These are phyloP conservation scores for Aphelinus atriplicis DNA, from an alignment of 1,140 invertebrate species.

Conservation along the genomic window DNA sequence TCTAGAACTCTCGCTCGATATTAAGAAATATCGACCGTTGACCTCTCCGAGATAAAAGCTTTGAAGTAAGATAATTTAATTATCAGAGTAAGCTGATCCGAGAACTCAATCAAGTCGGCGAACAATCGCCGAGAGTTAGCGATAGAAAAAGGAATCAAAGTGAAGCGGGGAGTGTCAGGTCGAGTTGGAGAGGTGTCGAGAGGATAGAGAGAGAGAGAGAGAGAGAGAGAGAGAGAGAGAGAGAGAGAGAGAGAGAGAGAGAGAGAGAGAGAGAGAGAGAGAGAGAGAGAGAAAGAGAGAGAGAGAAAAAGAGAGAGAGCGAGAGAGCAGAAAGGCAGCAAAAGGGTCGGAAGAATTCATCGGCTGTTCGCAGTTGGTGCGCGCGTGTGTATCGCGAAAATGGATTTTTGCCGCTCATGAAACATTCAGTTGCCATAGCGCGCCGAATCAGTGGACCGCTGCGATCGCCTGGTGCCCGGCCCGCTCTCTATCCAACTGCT, in stretches of 20 bases:
- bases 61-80: too few species aligned
- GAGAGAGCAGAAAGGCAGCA: background rate
- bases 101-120: too few species aligned
- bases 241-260: background rate
- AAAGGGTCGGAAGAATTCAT: too few species aligned
- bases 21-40: too few species aligned
- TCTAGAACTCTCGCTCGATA: too few species aligned
- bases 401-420: conserved; percentile 46
- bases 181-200: background rate
- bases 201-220: conserved; percentile 1
- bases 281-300: conserved; percentile 15
- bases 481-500: conserved; percentile 32
- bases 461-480: background rate
- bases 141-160: conserved; percentile 22
- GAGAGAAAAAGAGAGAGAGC: conserved; percentile 16
- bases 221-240: background rate
- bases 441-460: conserved; percentile 20
- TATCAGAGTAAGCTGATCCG: too few species aligned
- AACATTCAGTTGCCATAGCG: conserved; percentile 44
- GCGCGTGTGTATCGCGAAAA: conserved; percentile 39
- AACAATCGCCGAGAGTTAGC: conserved; percentile 1
- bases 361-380: background rate
- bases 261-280: background rate
- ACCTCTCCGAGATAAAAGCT: too few species aligned
- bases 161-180: background rate